phyloP scores from a whole-genome alignment of 2,113 vertebrate species.

The Podiceps cristatus region DNA sequence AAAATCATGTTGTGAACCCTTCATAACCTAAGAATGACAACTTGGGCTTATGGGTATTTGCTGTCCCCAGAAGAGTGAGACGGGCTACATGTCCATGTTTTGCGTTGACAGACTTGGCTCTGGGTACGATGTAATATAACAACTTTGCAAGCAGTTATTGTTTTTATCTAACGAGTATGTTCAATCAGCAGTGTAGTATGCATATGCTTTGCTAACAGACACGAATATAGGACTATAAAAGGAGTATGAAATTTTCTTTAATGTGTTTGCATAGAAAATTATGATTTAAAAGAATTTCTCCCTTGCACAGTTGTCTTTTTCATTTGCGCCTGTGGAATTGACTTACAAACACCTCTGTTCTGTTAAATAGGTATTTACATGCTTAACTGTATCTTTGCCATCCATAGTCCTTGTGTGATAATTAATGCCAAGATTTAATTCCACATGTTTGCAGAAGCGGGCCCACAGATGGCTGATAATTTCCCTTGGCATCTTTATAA shows the following conservation, averaged over 20 bases:
- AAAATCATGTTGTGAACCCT: neutral
- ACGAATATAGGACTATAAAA: neutral
- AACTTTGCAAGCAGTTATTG: neutral
- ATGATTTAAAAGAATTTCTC: neutral
- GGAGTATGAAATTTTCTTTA: neutral
- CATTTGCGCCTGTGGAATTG: neutral
- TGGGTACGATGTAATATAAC: neutral
- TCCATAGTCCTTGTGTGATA: neutral
- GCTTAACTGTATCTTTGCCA: neutral
- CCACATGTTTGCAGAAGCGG: neutral
- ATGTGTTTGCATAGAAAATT: neutral
- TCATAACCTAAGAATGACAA: neutral
- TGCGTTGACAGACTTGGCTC: neutral
- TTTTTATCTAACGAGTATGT: neutral
- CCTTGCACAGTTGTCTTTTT: neutral
- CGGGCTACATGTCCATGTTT: neutral
- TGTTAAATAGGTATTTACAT: neutral
- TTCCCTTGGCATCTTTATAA: conserved; percentile 25
- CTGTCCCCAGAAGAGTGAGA: neutral
- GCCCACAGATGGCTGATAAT: conserved; percentile 4
- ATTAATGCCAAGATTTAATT: conserved; percentile 22
- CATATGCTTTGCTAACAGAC: neutral
- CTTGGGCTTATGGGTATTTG: neutral
- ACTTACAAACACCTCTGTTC: neutral
- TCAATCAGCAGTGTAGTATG: neutral